A percentile compares a stretch with the other conserved stretches of the same genome.
Evolutionary conservation across 2,888 invertebrate genomes (phyloP).

Genomic region (Caenorhabditis becei): DNA sequence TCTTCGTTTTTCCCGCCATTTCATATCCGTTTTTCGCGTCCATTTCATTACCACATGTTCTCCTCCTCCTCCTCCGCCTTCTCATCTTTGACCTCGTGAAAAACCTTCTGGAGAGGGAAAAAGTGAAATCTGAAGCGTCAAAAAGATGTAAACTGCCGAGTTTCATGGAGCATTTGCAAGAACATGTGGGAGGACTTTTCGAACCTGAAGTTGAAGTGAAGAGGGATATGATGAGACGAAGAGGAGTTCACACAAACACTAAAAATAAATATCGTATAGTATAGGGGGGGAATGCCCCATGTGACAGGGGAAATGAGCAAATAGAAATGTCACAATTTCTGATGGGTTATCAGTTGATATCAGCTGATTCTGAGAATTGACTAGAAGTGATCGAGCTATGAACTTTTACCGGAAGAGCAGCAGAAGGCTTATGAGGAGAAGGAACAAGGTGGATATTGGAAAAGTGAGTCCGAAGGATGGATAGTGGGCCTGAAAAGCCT

Average conservation of each 20-base stretch:
- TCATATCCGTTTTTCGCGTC: conserved; percentile 35
- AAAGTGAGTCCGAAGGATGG: conserved; percentile 8
- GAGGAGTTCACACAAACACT: conserved; percentile 27
- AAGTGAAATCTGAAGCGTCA: conserved; percentile 52
- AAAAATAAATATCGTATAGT: too few species aligned
- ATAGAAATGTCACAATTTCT: too few species aligned
- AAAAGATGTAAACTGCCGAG: conserved; percentile 37
- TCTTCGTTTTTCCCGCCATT: conserved; percentile 4
- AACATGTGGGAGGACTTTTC: not conserved
- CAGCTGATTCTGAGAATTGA: too few species aligned
- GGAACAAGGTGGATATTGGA: too few species aligned
- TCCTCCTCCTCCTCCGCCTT: conserved; percentile 29
- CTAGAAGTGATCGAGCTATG: too few species aligned
- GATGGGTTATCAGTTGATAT: too few species aligned
- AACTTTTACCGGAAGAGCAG: too few species aligned
- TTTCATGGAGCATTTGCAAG: conserved; percentile 21
- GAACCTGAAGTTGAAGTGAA: not conserved
- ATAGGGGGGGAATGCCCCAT: too few species aligned
- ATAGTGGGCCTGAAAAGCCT: too few species aligned
- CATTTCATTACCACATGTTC: conserved; percentile 38
- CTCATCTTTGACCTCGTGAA: conserved; percentile 44
- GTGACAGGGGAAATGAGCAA: too few species aligned
- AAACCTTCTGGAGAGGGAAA: not conserved
- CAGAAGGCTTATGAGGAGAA: too few species aligned
- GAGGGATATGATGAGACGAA: conserved; percentile 9